Base-by-base conservation (phyloP, 2,113 vertebrate species). In the Bufo gargarizans region DNA sequence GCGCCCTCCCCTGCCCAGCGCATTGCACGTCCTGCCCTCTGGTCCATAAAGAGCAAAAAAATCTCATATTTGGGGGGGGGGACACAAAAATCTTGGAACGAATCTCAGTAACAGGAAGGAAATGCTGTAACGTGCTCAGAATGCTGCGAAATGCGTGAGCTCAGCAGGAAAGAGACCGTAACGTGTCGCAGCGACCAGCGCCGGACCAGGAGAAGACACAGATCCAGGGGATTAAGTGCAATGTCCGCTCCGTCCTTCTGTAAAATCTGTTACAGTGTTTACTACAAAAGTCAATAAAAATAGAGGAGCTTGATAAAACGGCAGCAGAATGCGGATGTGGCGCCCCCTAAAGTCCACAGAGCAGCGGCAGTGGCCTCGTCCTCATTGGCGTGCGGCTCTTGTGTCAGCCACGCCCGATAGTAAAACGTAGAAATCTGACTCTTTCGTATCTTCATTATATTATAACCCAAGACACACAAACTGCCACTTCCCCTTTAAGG, bases 211-310 rank as follows among this genome's bases (percentile, higher is more conserved):
- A 0, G n/a, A 74, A 50, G 43, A 22, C 4, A 61, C 3, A 49
- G 9, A 33, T 11, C 19, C 0, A 10, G 55, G 67, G 53, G 10
- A 33, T 65, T n/a, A 76, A 88, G 80, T 83, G 80, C 86, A 77
- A 82, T 58, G 33, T 45, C 72, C 14, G 19, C 12, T 65, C 58
- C 17, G 14, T 77, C 55, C 11, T 11, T 49, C 58, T 43, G 17
- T 71, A 72, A 81, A 81, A 87, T 43, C 63, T 19, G 7, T 74
- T 50, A 76, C 86, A 82, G 78, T 88, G 86, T 74, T 88, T 45
- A 45, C 65, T n/a, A 82, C 77, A 74, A 72, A n/a, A 16, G 22
- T 45, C 22, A 19, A 55, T 59, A 80, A 71, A 82, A 63, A 88
- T 72, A 63, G 4, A 5, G 65, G 47, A 58, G 63, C 22, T 17